These are phyloP conservation scores for Rhodinocichla rosea DNA, from an alignment of 2,113 vertebrate genomes.

Conservation along the genomic window DNA sequence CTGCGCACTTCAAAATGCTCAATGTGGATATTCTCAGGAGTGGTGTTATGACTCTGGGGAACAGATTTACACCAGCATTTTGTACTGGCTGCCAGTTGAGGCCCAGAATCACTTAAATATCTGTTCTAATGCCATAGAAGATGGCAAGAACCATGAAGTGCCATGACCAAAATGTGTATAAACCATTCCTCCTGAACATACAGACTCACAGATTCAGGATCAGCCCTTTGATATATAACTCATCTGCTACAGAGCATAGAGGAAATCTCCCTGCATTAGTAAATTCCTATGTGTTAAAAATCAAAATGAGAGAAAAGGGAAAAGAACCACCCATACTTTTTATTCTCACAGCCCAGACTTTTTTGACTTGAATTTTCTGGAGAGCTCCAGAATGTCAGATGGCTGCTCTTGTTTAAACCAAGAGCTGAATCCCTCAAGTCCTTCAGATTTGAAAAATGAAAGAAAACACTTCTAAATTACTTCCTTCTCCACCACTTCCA, in stretches of 20 bases:
- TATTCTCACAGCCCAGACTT: not conserved
- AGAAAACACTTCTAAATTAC: not conserved
- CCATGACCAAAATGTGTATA: not conserved
- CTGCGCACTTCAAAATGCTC: not conserved
- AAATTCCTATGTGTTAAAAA: not conserved
- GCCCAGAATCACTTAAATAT: not conserved
- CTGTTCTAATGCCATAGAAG: not conserved
- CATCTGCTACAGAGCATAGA: not conserved
- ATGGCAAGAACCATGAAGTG: not conserved
- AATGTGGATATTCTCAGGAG: not conserved
- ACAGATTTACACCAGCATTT: not conserved
- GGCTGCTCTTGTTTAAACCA: not conserved
- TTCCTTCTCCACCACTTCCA: not conserved
- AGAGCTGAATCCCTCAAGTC: not conserved
- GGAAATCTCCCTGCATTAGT: not conserved
- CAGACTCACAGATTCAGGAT: not conserved
- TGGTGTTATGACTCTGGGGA: not conserved
- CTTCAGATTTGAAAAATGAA: not conserved
- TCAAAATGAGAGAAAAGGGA: not conserved
- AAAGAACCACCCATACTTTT: rapidly evolving
- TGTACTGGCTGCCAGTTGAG: not conserved
- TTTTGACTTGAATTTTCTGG: not conserved
- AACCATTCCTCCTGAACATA: not conserved
- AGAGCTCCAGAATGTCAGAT: not conserved
- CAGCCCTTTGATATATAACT: not conserved